Percentiles rank a stretch among this genome's conserved stretches.
Evolutionary conservation across 92 coral and sea anemone species (phyloP).

Genomic region (Epizoanthus rinbou): DNA sequence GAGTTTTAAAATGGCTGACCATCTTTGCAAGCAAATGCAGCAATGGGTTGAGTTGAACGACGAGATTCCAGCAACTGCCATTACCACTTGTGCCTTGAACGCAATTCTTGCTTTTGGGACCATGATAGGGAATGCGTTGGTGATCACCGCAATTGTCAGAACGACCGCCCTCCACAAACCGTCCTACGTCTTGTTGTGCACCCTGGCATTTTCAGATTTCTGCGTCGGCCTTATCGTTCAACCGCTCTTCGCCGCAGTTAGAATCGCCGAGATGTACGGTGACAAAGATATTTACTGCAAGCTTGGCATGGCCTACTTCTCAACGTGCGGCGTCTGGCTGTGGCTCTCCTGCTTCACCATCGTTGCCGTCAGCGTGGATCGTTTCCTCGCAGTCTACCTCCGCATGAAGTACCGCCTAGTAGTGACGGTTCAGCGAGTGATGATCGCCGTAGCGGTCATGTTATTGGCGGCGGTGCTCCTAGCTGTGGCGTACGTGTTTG

Average conservation of each 20-base stretch:
- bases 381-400: conserved; percentile 37
- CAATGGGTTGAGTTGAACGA: conserved; percentile 29
- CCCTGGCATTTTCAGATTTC: conserved; percentile 31
- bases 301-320: conserved; percentile 36
- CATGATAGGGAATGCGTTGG: conserved; percentile 26
- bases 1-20: conserved; percentile 15
- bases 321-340: conserved; percentile 34
- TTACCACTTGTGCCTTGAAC: neutral
- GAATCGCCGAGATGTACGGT: conserved; percentile 25
- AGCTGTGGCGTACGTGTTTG: conserved; percentile 37
- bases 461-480: conserved; percentile 25
- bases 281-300: conserved; percentile 32
- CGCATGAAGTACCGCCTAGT: conserved; percentile 38
- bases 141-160: conserved; percentile 24
- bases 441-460: conserved; percentile 17
- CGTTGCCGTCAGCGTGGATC: conserved; percentile 43
- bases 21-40: conserved; percentile 26
- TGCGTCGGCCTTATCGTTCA: conserved; percentile 35
- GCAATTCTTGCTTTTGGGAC: conserved; percentile 30
- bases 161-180: conserved; percentile 32
- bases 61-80: neutral
- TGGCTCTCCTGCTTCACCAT: conserved; percentile 41
- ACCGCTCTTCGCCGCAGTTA: conserved; percentile 30
- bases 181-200: conserved; percentile 15
- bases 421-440: conserved; percentile 19